Base-by-base conservation (phyloP, 2,113 vertebrate species). In the Phaethornis superciliosus region DNA sequence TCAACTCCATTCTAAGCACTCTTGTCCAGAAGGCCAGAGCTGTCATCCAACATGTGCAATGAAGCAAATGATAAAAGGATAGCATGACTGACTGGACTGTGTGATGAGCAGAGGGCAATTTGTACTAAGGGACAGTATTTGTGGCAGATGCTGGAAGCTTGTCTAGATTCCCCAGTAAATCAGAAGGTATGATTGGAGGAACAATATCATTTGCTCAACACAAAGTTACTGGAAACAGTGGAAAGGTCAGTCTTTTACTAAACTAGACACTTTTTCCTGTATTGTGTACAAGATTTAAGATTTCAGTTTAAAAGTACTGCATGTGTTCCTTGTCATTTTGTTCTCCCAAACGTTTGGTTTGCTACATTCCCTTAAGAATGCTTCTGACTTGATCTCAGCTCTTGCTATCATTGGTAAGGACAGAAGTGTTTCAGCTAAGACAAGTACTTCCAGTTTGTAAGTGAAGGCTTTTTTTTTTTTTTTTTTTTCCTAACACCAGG, bases 191-290 rank as follows among this genome's bases (percentile, higher is more conserved):
- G 5, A 6, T 6, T 51, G n/a, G 72, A 86, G 19, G 30, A 85
- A 24, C 1, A 42, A 47, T 88, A 81, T 55, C 30, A 0, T 0
- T 47, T 88, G 83, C n/a, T 62, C n/a, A 35, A 56, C 11, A 49
- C 16, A 44, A 71, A 17, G 2, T 47, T 86, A 44, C 32, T 55
- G 59, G 72, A 74, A 70, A 80, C 15, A 51, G 27, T 49, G 30
- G 68, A 83, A 88, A 93, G 51, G n/a, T 85, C 65, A 82, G 40
- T 11, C 7, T 76, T 69, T 40, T 74, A 37, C 30, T 82, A 7
- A n/a, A 62, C 19, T 86, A 62, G 17, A 11, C 75, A 26, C 28
- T 49, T 68, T 85, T 64, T 49, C 15, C 28, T 56, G 4, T 46
- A 15, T 85, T 91, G 74, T 20, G 7, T 64, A 19, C 10, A 27